Percentiles rank a stretch among this genome's conserved stretches.
phyloP scores from a whole-genome alignment of 2,113 vertebrate species.

The Odobenus rosmarus region DNA sequence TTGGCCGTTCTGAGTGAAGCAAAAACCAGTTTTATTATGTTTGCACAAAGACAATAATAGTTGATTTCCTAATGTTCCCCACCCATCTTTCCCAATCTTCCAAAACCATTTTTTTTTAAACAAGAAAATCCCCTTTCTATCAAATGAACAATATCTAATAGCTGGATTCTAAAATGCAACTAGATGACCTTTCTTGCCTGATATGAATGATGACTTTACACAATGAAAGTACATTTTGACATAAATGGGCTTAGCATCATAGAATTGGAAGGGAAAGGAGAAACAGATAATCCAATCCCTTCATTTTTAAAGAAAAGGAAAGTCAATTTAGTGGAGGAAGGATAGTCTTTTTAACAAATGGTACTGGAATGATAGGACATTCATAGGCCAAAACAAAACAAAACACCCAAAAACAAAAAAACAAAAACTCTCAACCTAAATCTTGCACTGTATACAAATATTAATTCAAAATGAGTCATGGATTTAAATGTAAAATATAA shows the following conservation, averaged over 20 bases:
- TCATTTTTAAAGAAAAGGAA: conserved; percentile 49
- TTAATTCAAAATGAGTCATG: conserved; percentile 28
- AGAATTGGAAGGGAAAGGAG: not conserved
- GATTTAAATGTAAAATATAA: conserved; percentile 44
- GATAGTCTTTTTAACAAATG: conserved; percentile 21
- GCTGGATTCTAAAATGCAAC: conserved; percentile 37
- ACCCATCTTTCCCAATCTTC: not conserved
- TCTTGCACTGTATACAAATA: not conserved
- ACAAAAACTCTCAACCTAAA: not conserved
- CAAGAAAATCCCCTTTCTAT: not conserved
- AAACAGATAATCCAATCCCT: not conserved
- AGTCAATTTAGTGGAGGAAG: not conserved
- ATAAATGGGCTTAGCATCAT: not conserved
- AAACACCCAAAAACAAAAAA: not conserved
- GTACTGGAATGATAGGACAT: not conserved
- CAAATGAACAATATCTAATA: not conserved
- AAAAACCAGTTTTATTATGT: conserved; percentile 22
- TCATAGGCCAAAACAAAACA: not conserved
- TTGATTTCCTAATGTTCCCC: not conserved
- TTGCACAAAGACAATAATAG: not conserved
- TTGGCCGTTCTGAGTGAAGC: not conserved
- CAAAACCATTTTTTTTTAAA: conserved; percentile 12
- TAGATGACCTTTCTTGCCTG: not conserved
- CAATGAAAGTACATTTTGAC: not conserved
- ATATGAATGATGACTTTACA: not conserved